Base-by-base conservation (phyloP, 2,888 invertebrate genomes). In the Zygogramma bicolorata region DNA sequence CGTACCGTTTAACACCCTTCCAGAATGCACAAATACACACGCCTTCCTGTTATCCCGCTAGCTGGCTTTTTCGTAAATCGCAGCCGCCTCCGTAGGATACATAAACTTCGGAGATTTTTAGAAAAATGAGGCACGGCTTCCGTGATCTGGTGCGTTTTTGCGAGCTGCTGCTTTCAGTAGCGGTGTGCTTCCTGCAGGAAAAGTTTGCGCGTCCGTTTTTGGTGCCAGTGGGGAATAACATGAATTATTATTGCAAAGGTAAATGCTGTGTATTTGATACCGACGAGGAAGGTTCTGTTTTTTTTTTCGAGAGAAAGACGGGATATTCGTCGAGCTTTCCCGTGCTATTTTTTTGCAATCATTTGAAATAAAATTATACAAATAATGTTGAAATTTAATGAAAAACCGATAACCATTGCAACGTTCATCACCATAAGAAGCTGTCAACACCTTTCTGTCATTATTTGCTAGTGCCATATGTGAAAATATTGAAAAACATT, bases 21-120 rank as follows among this genome's bases (percentile, higher is more conserved):
- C 29, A 74, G 68, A 70, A 74, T 76, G 68, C 71, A 76, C 76
- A 76, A 76, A 76, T 71, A 75, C 69, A 46, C 46, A 46, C 57
- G 57, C 68, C 72, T 74, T 74, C 76, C 74, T 76, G 74, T 68
- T 67, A 68, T 67, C 34, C 34, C 60, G n/a, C 42, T 29, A n/a
- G 25, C 8, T 34, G 18, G 27, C 38, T 34, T 22, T 68, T 61
- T 40, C 29, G 18, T 31, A n/a, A 22, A 34, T 62, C n/a, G n/a
- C n/a, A 29, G 15, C 15, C 42, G 62, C 27, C 40, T 18, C 22
- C 20, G 20, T 15, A 62, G 42, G n/a, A 62, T 62, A 42, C 63
- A 63, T 46, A 63, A 46, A 63, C 46, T 62, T 42, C 27, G 8
- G 42, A 25, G 20, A 46, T 62, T 34, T 63, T 63, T 46, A 1